These are phyloP conservation scores for Trichomalopsis sarcophagae DNA, from an alignment of 1,140 invertebrate species.

Conservation along the genomic window DNA sequence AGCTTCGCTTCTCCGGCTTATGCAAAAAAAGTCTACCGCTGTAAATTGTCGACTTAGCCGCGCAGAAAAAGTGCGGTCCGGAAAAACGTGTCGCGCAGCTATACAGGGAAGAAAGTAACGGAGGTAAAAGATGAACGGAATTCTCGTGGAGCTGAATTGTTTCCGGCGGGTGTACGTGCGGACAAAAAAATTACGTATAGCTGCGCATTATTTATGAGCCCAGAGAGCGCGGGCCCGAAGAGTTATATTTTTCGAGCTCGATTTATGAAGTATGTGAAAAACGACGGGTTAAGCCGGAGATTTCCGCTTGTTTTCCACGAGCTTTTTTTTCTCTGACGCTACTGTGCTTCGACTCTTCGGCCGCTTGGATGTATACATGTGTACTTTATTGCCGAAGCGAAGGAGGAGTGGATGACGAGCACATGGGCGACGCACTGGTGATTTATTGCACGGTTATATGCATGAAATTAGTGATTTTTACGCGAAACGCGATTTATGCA, in stretches of 20 bases:
- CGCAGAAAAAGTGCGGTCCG: neutral
- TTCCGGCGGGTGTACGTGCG: neutral
- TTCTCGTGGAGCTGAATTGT: neutral
- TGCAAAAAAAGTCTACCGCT: neutral
- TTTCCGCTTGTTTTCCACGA: neutral
- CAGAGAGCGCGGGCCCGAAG: neutral
- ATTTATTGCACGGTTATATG: neutral
- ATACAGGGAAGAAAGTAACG: conserved; percentile 2
- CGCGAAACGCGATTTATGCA: no score
- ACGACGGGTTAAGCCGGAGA: conserved; percentile 40
- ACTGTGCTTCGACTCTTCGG: neutral
- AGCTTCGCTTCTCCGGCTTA: neutral
- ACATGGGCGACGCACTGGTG: neutral
- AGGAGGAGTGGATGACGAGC: neutral
- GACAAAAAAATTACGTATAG: neutral
- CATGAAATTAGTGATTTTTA: no score
- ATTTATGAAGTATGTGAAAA: conserved; percentile 21
- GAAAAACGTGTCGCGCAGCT: neutral
- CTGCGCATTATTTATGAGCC: neutral
- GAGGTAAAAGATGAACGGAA: conserved; percentile 11
- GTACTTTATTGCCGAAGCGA: neutral
- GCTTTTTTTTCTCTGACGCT: neutral
- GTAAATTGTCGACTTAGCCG: conserved; percentile 1
- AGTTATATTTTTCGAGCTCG: neutral
- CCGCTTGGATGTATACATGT: neutral